phyloP scores from a whole-genome alignment of 2,113 vertebrate genomes.

The Meles meles region DNA sequence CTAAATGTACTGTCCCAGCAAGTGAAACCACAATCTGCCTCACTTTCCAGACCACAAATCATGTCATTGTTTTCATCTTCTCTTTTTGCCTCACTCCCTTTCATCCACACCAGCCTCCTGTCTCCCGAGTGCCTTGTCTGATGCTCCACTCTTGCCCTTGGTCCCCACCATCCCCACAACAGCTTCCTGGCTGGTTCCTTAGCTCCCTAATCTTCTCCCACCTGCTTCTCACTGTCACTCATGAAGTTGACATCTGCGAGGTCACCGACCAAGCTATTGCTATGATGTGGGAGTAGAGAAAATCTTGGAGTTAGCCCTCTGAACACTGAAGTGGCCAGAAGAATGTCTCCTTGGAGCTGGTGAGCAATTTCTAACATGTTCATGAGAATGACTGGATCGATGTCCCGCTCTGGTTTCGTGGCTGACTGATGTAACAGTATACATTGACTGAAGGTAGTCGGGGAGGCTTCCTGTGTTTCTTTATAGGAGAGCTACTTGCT shows the following conservation, averaged over 20 bases:
- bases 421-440: background rate
- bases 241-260: background rate
- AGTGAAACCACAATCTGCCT: background rate
- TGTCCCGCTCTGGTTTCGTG: background rate
- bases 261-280: background rate
- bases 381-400: background rate
- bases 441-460: background rate
- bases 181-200: background rate
- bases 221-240: background rate
- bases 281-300: background rate
- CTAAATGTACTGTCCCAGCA: background rate
- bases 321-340: background rate
- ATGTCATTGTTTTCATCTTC: background rate
- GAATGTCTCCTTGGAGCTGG: background rate
- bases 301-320: background rate
- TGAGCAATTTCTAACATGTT: constrained; percentile 23
- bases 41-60: background rate
- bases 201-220: background rate
- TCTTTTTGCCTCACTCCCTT: background rate
- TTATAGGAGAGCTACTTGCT: background rate
- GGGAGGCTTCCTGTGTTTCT: background rate
- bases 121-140: background rate
- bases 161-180: background rate
- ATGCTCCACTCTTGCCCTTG: background rate
- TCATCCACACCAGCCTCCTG: background rate